Percentiles rank a stretch among this genome's conserved stretches.
Conservation (phyloP, 2,888 invertebrate species). For the Drosophila colorata region DNA sequence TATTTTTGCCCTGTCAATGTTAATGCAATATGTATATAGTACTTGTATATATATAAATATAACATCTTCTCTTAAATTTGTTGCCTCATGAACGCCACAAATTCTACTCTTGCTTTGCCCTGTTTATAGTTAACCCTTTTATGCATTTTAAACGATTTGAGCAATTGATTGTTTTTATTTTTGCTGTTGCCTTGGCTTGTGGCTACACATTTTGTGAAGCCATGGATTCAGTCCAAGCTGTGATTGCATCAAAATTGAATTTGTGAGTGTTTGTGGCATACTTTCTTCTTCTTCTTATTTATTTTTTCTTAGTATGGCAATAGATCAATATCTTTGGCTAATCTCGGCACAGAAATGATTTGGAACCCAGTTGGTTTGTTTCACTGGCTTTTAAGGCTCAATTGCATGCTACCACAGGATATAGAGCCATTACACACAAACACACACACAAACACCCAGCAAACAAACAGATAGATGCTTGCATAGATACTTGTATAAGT, state of each 20-base stretch:
- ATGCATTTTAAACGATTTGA: slow-evolving; percentile 57
- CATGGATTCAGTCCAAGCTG: slow-evolving; percentile 16
- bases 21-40: slow-evolving; percentile 35
- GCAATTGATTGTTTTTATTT: slow-evolving; percentile 64
- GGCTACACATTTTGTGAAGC: slow-evolving; percentile 31
- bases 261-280: slow-evolving; percentile 52
- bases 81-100: slow-evolving; percentile 56
- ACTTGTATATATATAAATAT: slow-evolving; percentile 9
- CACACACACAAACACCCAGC: slow-evolving; percentile 1
- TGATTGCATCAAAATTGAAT: slow-evolving; percentile 76
- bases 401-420: slow-evolving; percentile 61
- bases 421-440: slow-evolving; percentile 19
- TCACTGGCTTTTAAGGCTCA: slow-evolving; percentile 45
- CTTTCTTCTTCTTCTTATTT: slow-evolving; percentile 7
- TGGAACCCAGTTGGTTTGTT: slow-evolving; percentile 19
- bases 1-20: slow-evolving; percentile 29
- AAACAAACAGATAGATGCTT: slow-evolving; percentile 9
- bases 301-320: slow-evolving; percentile 18
- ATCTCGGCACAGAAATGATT: slow-evolving; percentile 72
- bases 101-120: slow-evolving; percentile 47
- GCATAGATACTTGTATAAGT: slow-evolving; percentile 30
- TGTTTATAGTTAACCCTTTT: slow-evolving; percentile 62
- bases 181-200: slow-evolving; percentile 22
- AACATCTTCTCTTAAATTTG: slow-evolving; percentile 14
- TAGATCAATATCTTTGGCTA: slow-evolving; percentile 65